phyloP scores from a whole-genome alignment of 1,140 invertebrate species.

The Mercenaria mercenaria region DNA sequence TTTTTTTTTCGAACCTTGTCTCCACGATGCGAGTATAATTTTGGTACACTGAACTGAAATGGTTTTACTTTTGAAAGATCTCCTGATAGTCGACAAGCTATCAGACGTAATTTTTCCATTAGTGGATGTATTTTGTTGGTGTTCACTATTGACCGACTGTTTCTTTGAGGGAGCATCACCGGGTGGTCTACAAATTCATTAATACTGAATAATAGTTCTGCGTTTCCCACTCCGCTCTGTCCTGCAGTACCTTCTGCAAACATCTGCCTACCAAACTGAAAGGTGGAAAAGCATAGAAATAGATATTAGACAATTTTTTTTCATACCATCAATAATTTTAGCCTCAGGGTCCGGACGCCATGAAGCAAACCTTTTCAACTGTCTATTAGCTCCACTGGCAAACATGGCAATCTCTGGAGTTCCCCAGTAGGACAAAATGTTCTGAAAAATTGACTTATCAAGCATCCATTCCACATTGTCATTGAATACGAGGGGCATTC shows the following conservation, averaged over 20 bases:
- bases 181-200: conserved; percentile 36
- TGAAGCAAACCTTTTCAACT: conserved; percentile 57
- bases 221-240: conserved; percentile 32
- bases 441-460: background rate
- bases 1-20: conserved; percentile 40
- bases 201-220: conserved; percentile 40
- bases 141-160: conserved; percentile 7
- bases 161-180: conserved; percentile 34
- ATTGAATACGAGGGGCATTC: no score
- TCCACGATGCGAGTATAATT: conserved; percentile 49
- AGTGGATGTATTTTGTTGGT: conserved; percentile 35
- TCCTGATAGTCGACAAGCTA: conserved; percentile 65
- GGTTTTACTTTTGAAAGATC: background rate
- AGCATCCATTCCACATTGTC: conserved; percentile 29
- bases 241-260: conserved; percentile 47
- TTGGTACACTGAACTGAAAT: conserved; percentile 29
- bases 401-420: conserved; percentile 62
- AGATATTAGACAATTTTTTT: conserved; percentile 6
- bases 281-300: conserved; percentile 59
- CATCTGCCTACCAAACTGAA: conserved; percentile 52
- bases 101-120: conserved; percentile 9
- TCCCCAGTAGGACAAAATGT: background rate
- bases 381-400: conserved; percentile 66
- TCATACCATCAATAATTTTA: conserved; percentile 62
- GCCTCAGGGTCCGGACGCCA: conserved; percentile 62